Evolutionary conservation across 1,140 invertebrate species (phyloP), one percentile per base, ranked within the genome.

Genomic region (Portunus trituberculatus): DNA sequence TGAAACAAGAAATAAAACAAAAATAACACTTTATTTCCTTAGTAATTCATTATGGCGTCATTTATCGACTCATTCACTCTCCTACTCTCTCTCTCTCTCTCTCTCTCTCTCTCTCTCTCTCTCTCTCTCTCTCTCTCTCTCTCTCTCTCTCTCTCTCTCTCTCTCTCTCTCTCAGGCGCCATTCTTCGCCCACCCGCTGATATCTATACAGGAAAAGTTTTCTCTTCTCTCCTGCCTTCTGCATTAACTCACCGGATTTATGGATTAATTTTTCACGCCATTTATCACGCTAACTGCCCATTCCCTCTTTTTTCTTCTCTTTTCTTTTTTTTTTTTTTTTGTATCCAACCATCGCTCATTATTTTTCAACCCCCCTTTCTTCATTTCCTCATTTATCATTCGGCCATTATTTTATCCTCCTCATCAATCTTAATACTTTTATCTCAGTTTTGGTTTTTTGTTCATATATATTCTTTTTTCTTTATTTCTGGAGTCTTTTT

Each of bases 41-140:
- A n/a, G n/a, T n/a, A n/a, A n/a, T n/a, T n/a, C n/a, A n/a, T n/a
- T n/a, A n/a, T n/a, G n/a, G n/a, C n/a, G n/a, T n/a, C n/a, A n/a
- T n/a, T n/a, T n/a, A n/a, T n/a, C n/a, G n/a, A n/a, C n/a, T n/a
- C n/a, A n/a, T n/a, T n/a, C n/a, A n/a, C n/a, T n/a, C n/a, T n/a
- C n/a, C n/a, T n/a, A n/a, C n/a, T n/a, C n/a, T n/a, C n/a, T n/a
- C n/a, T n/a, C n/a, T n/a, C n/a, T n/a, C n/a, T n/a, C n/a, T n/a
- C n/a, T n/a, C 48, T 52, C 48, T 52, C 48, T 52, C 48, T 52
- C 48, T 52, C 48, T 52, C 48, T 52, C 48, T 91, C 46, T 91
- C 90, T 91, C 90, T 91, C 90, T 91, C 90, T 91, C 90, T 91
- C 90, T 91, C 90, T 91, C 90, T 91, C 90, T 91, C 90, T 91